Evolutionary conservation across 2,888 invertebrate genomes (phyloP).

Genomic region (Heliconius ethilla): DNA sequence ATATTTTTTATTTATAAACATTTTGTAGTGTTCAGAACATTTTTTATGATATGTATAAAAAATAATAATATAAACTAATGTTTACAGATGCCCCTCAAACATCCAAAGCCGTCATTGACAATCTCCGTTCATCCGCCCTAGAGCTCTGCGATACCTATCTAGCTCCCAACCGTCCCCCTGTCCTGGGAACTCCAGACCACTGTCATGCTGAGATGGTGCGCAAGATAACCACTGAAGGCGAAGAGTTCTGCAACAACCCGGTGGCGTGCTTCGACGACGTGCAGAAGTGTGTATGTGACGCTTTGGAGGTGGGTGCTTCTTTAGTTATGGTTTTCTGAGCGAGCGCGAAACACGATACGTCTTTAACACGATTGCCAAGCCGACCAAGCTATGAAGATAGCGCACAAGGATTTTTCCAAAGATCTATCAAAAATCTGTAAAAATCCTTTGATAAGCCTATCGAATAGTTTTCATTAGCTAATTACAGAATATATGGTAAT

Average conservation of each 20-base stretch:
- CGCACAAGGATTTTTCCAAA: too few relatives aligned
- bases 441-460: neutral
- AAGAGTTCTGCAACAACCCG: constrained; percentile 70
- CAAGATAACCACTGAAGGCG: constrained; percentile 74
- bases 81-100: constrained; percentile 63
- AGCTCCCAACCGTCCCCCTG: constrained; percentile 60
- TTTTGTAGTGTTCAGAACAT: too few relatives aligned
- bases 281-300: constrained; percentile 85
- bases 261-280: constrained; percentile 93
- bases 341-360: too few relatives aligned
- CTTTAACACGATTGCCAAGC: too few relatives aligned
- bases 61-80: too few relatives aligned
- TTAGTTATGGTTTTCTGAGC: neutral
- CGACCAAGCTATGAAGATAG: neutral
- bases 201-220: constrained; percentile 70
- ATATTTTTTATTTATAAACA: too few relatives aligned
- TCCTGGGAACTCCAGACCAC: constrained; percentile 68
- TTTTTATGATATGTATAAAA: too few relatives aligned
- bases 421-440: neutral
- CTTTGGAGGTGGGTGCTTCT: constrained; percentile 74
- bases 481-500: neutral
- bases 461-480: neutral
- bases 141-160: constrained; percentile 73
- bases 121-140: constrained; percentile 69
- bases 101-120: constrained; percentile 72